These are phyloP conservation scores for Catharus ustulatus DNA, from an alignment of 2,797 vertebrate genomes.

Conservation along the genomic window DNA sequence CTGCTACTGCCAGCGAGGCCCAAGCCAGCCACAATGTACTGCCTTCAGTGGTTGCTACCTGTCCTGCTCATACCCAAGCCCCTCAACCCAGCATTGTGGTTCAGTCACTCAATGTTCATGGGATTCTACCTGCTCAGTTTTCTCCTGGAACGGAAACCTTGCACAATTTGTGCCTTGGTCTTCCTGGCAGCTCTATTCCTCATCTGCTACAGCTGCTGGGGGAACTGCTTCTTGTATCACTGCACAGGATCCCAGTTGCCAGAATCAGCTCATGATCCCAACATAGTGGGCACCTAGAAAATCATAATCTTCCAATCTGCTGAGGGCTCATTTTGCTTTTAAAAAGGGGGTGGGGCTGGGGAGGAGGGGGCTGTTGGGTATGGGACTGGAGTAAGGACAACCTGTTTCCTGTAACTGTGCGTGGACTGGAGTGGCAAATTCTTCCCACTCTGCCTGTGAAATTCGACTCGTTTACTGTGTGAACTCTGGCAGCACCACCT, in stretches of 20 bases:
- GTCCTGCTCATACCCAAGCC: conserved; percentile 99
- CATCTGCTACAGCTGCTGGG: conserved; percentile 99
- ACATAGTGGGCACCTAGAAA: conserved; percentile 90
- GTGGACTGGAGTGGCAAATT: conserved; percentile 65
- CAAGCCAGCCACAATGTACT: conserved; percentile 88
- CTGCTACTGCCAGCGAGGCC: conserved; percentile 44
- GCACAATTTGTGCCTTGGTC: conserved; percentile 99
- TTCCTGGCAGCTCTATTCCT: conserved; percentile 97
- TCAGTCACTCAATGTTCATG: conserved; percentile 99
- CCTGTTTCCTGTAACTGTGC: conserved; percentile 41
- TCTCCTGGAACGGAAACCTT: conserved; percentile 97
- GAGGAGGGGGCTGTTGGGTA: conserved; percentile 72
- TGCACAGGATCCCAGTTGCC: conserved; percentile 92
- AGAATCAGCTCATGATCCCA: conserved; percentile 89
- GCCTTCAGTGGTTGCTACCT: conserved; percentile 97
- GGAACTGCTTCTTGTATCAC: conserved; percentile 99
- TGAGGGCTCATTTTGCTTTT: conserved; percentile 68
- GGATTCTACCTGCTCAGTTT: conserved; percentile 99
- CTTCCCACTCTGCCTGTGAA: conserved; percentile 76
- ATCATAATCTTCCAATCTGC: not conserved
- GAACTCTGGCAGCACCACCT: conserved; percentile 76
- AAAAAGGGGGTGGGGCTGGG: conserved; percentile 59
- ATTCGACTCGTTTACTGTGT: conserved; percentile 77
- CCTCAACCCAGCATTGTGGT: conserved; percentile 97
- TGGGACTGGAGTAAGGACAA: conserved; percentile 70